Percentiles rank a stretch among this genome's conserved stretches.
phyloP scores from a whole-genome alignment of 2,113 vertebrate species.

The Hippolais icterina region DNA sequence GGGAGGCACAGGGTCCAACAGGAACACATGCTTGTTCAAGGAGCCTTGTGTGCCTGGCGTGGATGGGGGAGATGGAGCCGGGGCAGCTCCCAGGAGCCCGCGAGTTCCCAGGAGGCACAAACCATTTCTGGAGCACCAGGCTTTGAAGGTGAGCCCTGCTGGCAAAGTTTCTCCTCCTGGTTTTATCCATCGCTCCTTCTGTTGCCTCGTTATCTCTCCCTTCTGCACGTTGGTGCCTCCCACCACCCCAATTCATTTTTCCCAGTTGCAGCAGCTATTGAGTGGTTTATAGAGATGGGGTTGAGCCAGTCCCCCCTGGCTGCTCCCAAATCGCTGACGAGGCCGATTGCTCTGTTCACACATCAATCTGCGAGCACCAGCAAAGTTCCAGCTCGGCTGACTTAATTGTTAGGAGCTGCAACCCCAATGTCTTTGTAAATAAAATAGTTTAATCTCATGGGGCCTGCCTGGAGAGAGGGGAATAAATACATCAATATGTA shows the following conservation, averaged over 20 bases:
- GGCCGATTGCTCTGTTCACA: background rate
- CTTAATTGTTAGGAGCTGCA: conserved; percentile 19
- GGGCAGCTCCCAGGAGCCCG: background rate
- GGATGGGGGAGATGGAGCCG: background rate
- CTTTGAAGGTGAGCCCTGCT: background rate
- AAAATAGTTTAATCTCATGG: conserved; percentile 54
- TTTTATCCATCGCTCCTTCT: background rate
- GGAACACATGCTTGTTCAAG: background rate
- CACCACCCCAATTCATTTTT: background rate
- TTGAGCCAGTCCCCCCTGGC: background rate
- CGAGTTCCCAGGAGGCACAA: background rate
- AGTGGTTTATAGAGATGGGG: background rate
- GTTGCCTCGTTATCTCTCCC: background rate
- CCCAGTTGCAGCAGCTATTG: conserved; percentile 13
- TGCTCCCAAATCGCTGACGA: background rate
- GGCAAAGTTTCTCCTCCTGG: background rate
- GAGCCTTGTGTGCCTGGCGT: background rate
- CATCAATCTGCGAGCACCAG: conserved; percentile 21
- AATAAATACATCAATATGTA: conserved; percentile 71
- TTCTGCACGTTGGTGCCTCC: background rate
- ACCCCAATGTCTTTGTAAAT: conserved; percentile 60
- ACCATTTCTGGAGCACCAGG: background rate
- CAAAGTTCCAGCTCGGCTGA: conserved; percentile 16
- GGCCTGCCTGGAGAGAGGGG: conserved; percentile 15
- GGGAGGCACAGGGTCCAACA: background rate